Conservation (phyloP, 2,888 invertebrate genomes). For the Margaritifera margaritifera region DNA sequence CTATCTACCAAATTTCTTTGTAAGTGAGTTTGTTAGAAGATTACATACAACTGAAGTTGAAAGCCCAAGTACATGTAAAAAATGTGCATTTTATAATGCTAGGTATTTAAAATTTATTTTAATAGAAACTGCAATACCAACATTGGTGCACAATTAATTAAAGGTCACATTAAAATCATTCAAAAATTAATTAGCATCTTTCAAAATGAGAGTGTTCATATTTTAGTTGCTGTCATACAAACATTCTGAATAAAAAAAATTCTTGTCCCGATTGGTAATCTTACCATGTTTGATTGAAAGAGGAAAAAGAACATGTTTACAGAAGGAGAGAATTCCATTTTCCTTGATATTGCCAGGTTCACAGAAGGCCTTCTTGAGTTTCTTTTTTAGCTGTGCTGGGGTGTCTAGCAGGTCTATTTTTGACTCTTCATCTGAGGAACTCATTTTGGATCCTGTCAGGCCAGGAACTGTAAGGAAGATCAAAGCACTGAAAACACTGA, state of each 20-base stretch:
- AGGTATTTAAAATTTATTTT: too few relatives aligned
- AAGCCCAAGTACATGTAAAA: too few relatives aligned
- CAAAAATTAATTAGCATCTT: background rate
- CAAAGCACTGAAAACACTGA: background rate
- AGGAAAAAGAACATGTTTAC: constrained; percentile 91
- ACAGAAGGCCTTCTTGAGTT: constrained; percentile 81
- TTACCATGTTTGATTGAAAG: constrained; percentile 43
- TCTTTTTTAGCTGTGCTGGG: constrained; percentile 90
- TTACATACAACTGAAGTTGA: too few relatives aligned
- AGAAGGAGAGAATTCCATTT: constrained; percentile 95
- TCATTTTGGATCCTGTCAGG: constrained; percentile 81
- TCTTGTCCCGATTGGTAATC: background rate
- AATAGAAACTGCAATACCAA: too few relatives aligned
- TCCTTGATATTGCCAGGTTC: constrained; percentile 89
- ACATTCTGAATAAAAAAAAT: background rate
- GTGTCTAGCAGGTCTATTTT: constrained; percentile 98
- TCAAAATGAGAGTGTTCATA: background rate
- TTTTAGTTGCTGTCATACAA: too few relatives aligned
- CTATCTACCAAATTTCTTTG: too few relatives aligned
- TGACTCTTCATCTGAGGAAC: constrained; percentile 97
- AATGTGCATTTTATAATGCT: too few relatives aligned
- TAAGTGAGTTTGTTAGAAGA: too few relatives aligned
- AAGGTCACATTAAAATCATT: background rate
- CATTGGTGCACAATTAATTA: too few relatives aligned
- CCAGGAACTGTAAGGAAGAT: constrained; percentile 69